Evolutionary conservation across 1,140 invertebrate species (phyloP).

Genomic region (Branchinecta lindahli): DNA sequence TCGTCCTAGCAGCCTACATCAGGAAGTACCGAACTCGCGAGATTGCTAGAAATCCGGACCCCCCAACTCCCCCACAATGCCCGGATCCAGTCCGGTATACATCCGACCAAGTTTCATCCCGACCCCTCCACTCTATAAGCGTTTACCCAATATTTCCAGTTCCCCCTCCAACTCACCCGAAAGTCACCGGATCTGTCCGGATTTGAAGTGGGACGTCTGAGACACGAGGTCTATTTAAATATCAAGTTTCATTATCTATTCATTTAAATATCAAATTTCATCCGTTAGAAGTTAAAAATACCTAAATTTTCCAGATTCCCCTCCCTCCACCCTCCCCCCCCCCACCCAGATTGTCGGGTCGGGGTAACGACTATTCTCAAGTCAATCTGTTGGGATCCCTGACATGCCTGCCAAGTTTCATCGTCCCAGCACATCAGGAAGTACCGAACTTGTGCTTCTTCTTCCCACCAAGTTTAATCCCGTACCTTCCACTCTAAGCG

Average conservation of each 20-base stretch:
- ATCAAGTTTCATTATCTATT: no score
- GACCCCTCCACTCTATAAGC: conserved; percentile 3
- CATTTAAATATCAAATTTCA: conserved; percentile 6
- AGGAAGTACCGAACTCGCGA: no score
- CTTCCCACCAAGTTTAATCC: not conserved
- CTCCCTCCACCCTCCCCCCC: not conserved
- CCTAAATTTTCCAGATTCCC: not conserved
- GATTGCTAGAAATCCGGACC: no score
- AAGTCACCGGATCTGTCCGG: not conserved
- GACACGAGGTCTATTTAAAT: no score
- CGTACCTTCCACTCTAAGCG: no score
- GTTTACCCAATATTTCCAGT: not conserved
- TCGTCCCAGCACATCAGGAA: not conserved
- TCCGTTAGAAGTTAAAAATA: not conserved
- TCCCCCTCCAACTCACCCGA: not conserved
- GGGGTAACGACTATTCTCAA: no score
- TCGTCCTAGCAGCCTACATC: no score
- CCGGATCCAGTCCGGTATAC: not conserved
- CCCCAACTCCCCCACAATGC: not conserved
- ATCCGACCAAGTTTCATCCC: conserved; percentile 1
- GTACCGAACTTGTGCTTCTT: no score
- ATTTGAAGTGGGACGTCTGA: not conserved
- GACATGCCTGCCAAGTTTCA: conserved; percentile 7
- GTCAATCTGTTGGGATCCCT: not conserved
- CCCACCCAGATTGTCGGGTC: conserved; percentile 2